A percentile compares a stretch with the other conserved stretches of the same genome.
phyloP scores from a whole-genome alignment of 2,888 invertebrate genomes.

The Hybos culiciformis region DNA sequence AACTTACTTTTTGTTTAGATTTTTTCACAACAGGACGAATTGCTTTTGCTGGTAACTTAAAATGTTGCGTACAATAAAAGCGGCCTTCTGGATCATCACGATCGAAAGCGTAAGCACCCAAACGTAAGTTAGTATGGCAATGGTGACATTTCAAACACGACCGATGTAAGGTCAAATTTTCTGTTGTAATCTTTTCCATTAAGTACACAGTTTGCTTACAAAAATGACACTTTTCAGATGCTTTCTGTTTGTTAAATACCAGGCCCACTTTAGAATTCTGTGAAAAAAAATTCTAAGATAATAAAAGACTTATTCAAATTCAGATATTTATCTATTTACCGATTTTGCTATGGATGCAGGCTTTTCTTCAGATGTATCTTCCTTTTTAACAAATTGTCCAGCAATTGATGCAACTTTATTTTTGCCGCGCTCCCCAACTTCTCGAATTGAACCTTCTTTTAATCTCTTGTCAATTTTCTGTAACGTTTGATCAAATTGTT shows the following conservation, averaged over 20 bases:
- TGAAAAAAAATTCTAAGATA: constrained; percentile 2
- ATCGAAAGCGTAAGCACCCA: constrained; percentile 61
- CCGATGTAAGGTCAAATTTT: constrained; percentile 82
- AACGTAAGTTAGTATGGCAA: constrained; percentile 70
- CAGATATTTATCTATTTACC: constrained; percentile 22
- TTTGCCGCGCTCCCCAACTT: constrained; percentile 45
- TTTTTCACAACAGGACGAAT: constrained; percentile 25
- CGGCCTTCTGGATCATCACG: constrained; percentile 51
- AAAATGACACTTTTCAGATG: constrained; percentile 69
- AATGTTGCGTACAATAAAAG: constrained; percentile 64
- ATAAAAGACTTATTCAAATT: not conserved
- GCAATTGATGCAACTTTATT: constrained; percentile 79
- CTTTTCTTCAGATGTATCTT: constrained; percentile 33
- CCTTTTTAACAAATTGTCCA: constrained; percentile 49
- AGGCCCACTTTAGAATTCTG: constrained; percentile 46
- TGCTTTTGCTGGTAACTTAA: constrained; percentile 46
- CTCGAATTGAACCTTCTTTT: constrained; percentile 61
- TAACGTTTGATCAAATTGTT: constrained; percentile 57
- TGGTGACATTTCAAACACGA: constrained; percentile 91
- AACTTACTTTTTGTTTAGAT: constrained; percentile 21
- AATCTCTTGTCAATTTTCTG: constrained; percentile 57
- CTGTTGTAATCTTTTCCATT: constrained; percentile 80
- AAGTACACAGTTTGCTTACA: constrained; percentile 86
- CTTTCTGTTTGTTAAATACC: constrained; percentile 48
- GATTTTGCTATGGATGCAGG: constrained; percentile 28